Base-by-base conservation (phyloP, 2,113 vertebrate genomes). In the Pituophis catenifer region DNA sequence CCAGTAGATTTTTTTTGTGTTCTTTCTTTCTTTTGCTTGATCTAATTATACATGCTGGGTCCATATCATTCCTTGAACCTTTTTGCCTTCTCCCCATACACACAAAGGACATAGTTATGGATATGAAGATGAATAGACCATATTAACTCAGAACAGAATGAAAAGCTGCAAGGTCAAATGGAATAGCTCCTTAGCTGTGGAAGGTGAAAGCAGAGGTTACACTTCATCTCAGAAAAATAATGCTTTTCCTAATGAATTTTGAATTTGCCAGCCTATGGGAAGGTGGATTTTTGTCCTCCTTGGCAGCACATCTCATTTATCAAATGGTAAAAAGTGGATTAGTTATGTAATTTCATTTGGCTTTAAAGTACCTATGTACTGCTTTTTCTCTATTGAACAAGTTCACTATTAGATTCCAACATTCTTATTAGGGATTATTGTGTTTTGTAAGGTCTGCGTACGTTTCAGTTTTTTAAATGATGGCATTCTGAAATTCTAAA, bases 141-240 rank as follows among this genome's bases (percentile, higher is more conserved):
- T 38, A 62, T 90, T 93, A 59, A 90, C 62, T 75, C 62, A 12
- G 53, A 93, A 70, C n/a, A 48, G 65, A 53, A 38, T 62, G 59
- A 54, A 93, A 89, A 90, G 88, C 26, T 89, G 52, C 6, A 86
- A 87, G 38, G n/a, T 90, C 59, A 94, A 92, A 93, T 58, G 91
- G 11, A 1, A 0, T 13, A 38, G 65, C 9, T 94, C 81, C 89
- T 93, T 86, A 62, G 0, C 26, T 88, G n/a, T 53, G 9, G 70
- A 91, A 90, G 92, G 29, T 93, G 44, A 86, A 93, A 93, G 48
- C 52, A 11, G 44, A 94, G 62, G 44, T 94, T 90, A 92, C 17
- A n/a, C 94, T 95, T 94, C 92, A 96, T 52, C n/a, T 38, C 89
- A 94, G 91, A 92, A 95, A 81, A 90, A 93, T 89, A 58, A 15